Percentiles rank a stretch among this genome's conserved stretches.
Conservation (phyloP, 1,140 invertebrate genomes). For the Zaprionus africanus region DNA sequence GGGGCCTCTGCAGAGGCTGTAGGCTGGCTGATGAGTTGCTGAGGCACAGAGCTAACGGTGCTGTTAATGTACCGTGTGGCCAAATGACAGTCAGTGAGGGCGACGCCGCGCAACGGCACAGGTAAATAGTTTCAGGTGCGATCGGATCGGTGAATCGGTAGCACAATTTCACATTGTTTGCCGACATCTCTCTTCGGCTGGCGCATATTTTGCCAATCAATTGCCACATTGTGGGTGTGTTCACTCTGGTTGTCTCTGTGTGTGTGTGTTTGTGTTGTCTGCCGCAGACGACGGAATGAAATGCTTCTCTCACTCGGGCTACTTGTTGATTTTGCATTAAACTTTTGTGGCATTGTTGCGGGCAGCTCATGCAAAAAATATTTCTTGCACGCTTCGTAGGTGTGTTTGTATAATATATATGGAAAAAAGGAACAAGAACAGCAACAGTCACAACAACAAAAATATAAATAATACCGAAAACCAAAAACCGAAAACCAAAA, state of each 20-base stretch:
- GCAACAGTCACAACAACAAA: constrained; percentile 24
- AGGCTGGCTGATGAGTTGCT: constrained; percentile 5
- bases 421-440: constrained; percentile 27
- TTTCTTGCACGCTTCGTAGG: constrained; percentile 52
- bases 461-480: constrained; percentile 41
- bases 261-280: constrained; percentile 11
- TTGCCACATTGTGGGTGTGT: constrained; percentile 75
- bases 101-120: constrained; percentile 6
- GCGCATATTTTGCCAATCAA: constrained; percentile 71
- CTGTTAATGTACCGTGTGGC: constrained; percentile 60
- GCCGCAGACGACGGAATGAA: background rate
- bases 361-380: constrained; percentile 75
- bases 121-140: constrained; percentile 50
- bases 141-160: constrained; percentile 64
- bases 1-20: constrained; percentile 34
- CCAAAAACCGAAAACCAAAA: constrained; percentile 25
- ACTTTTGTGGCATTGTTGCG: constrained; percentile 56
- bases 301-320: background rate
- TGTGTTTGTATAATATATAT: constrained; percentile 54
- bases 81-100: constrained; percentile 31
- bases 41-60: constrained; percentile 52
- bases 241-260: constrained; percentile 32
- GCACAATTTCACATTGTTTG: constrained; percentile 76
- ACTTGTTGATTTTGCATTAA: constrained; percentile 70
- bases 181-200: constrained; percentile 63